These are phyloP conservation scores for Anagyrus pseudococci DNA, from an alignment of 2,888 invertebrate genomes.

Conservation along the genomic window DNA sequence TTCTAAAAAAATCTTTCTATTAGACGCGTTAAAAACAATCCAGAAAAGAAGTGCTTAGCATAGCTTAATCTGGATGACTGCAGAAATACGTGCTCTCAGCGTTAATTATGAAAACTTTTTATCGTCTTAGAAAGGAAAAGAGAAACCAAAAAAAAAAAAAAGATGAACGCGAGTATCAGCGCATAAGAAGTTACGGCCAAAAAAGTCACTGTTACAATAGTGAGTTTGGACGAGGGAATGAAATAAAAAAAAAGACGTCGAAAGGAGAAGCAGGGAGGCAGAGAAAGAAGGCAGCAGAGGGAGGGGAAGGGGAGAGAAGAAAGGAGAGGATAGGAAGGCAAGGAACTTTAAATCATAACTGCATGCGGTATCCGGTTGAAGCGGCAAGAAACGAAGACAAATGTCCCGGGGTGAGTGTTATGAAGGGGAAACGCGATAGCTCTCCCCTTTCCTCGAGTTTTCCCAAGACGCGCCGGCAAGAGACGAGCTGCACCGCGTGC, in stretches of 20 bases:
- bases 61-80: slow-evolving; percentile 13
- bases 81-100: slow-evolving; percentile 15
- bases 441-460: slow-evolving; percentile 40
- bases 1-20: too few relatives aligned
- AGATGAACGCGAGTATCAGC: not conserved
- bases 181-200: not conserved
- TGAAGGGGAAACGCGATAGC: slow-evolving; percentile 58
- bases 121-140: not conserved
- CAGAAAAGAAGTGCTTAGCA: too few relatives aligned
- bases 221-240: not conserved
- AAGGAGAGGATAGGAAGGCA: not conserved
- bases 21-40: too few relatives aligned
- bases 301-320: not conserved
- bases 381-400: slow-evolving; percentile 57
- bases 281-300: not conserved
- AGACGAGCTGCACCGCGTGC: too few relatives aligned
- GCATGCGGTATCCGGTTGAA: slow-evolving; percentile 48
- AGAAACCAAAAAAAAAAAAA: not conserved
- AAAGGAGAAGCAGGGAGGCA: too few relatives aligned
- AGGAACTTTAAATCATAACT: slow-evolving; percentile 54
- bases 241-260: too few relatives aligned
- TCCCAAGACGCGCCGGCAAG: too few relatives aligned
- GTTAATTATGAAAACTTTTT: slow-evolving; percentile 14
- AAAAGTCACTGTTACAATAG: not conserved
- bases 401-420: slow-evolving; percentile 51